These are phyloP conservation scores for Zaprionus camerounensis DNA, from an alignment of 1,140 invertebrate genomes.

Conservation along the genomic window DNA sequence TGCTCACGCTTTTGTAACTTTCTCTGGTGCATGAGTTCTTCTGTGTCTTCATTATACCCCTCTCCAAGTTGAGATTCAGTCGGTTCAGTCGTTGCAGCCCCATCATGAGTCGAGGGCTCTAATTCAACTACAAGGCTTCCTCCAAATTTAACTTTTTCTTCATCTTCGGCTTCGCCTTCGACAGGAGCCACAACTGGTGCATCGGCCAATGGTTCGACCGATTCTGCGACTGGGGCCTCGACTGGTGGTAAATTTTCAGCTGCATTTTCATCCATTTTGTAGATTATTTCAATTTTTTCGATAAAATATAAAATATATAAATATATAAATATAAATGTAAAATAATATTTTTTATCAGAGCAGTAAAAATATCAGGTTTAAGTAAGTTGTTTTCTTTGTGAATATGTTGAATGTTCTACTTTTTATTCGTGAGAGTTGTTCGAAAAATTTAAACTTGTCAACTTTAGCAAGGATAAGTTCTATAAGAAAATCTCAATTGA, in stretches of 20 bases:
- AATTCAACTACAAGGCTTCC: background rate
- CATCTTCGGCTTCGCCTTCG: background rate
- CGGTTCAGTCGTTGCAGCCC: no score
- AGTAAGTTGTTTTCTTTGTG: no score
- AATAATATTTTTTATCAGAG: background rate
- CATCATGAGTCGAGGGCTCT: no score
- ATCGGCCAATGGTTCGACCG: background rate
- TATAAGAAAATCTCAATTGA: background rate
- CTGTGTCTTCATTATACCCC: background rate
- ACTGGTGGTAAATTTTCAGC: background rate
- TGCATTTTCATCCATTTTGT: background rate
- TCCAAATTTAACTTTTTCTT: background rate
- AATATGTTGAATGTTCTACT: background rate
- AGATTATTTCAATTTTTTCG: background rate
- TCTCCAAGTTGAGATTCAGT: background rate
- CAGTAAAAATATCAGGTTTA: no score
- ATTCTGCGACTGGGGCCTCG: background rate
- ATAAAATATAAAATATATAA: constrained; percentile 6
- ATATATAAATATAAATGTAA: background rate
- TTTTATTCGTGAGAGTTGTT: background rate
- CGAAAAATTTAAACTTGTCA: background rate
- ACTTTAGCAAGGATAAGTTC: background rate
- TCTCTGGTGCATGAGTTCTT: background rate
- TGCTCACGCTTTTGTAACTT: constrained; percentile 13
- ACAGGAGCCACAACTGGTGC: background rate